phyloP scores from a whole-genome alignment of 2,113 vertebrate species.

The Hydropotes inermis region DNA sequence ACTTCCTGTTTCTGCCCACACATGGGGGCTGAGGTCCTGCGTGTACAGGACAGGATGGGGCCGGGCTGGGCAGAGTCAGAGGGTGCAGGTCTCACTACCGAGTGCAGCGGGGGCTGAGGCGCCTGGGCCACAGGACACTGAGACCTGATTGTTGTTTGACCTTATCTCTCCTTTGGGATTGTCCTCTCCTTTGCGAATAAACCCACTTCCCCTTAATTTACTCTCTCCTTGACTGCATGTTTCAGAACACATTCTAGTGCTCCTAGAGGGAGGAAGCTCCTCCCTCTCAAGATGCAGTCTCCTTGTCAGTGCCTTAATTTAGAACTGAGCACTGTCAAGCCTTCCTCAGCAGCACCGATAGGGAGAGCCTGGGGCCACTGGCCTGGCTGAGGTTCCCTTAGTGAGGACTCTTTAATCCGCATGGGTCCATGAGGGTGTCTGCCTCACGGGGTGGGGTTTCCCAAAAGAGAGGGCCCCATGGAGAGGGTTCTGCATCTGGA shows the following conservation, averaged over 20 bases:
- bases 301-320: not conserved
- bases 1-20: not conserved
- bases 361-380: not conserved
- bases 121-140: fast-evolving
- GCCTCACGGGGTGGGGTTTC: too few relatives aligned
- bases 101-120: too few relatives aligned
- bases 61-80: not conserved
- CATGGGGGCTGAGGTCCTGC: not conserved
- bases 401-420: not conserved
- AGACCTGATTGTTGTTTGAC: not conserved
- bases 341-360: not conserved
- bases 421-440: not conserved
- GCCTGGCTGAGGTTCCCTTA: not conserved
- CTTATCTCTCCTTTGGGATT: not conserved
- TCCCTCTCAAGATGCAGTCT: not conserved
- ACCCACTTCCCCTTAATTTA: not conserved
- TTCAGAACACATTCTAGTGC: not conserved
- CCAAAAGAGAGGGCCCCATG: not conserved
- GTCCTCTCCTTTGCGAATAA: not conserved
- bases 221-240: not conserved
- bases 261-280: not conserved
- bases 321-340: not conserved
- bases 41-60: not conserved
- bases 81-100: not conserved
- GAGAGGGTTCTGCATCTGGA: not conserved